Evolutionary conservation across 2,888 invertebrate species (phyloP).

Genomic region (Ophion obscuratus): DNA sequence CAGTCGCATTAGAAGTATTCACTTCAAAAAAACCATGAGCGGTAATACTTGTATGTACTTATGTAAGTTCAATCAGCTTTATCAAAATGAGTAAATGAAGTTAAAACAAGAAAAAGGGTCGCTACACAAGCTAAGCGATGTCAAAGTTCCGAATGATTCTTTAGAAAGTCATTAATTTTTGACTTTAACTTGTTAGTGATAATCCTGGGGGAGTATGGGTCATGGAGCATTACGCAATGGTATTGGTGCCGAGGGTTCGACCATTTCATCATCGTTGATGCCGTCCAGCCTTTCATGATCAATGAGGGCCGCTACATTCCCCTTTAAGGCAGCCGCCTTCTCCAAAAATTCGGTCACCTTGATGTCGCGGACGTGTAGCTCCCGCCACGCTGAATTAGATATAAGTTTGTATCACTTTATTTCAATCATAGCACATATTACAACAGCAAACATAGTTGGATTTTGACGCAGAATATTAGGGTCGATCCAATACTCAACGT

Average conservation of each 20-base stretch:
- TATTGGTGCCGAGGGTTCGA: background rate
- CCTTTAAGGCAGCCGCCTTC: conserved; percentile 8
- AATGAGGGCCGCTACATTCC: background rate
- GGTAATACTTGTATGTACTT: background rate
- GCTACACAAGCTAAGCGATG: background rate
- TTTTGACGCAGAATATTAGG: background rate
- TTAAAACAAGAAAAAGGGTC: too few species aligned
- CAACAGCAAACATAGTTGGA: background rate
- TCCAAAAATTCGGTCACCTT: background rate
- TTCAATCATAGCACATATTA: background rate
- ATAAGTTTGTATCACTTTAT: background rate
- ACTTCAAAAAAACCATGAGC: background rate
- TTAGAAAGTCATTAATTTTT: background rate
- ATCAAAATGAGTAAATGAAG: too few species aligned
- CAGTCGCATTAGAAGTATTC: too few species aligned
- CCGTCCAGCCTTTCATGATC: background rate
- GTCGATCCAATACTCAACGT: background rate
- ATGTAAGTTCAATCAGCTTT: background rate
- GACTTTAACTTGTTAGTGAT: background rate
- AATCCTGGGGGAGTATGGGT: background rate
- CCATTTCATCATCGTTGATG: background rate
- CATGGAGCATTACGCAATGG: background rate
- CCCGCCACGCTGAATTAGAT: conserved; percentile 15
- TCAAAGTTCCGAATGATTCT: background rate
- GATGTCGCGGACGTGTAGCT: background rate